Evolutionary conservation across 53 echinoderm and acorn worm species (phyloP).

Genomic region (Luidia sarsii): DNA sequence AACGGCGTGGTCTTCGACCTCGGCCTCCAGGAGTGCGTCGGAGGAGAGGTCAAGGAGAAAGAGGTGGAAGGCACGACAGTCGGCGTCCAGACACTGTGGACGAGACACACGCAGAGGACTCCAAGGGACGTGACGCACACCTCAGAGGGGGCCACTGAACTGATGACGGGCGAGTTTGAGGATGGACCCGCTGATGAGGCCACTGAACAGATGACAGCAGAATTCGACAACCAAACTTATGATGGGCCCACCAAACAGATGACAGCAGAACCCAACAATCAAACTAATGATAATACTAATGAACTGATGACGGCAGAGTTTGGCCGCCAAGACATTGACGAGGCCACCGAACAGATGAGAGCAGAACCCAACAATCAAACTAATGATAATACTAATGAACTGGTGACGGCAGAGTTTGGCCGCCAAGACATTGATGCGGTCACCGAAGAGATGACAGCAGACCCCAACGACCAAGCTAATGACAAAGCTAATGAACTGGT

Average conservation of each 20-base stretch:
- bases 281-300: too few species aligned
- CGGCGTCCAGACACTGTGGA: not conserved
- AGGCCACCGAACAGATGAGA: too few species aligned
- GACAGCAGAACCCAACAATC: too few species aligned
- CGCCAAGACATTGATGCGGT: not conserved
- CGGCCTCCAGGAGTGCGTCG: constrained; percentile 50
- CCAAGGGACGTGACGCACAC: not conserved
- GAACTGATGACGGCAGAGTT: too few species aligned
- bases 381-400: too few species aligned
- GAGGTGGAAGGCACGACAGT: constrained; percentile 6
- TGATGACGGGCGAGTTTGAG: constrained; percentile 1
- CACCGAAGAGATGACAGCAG: too few species aligned
- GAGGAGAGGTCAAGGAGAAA: constrained; percentile 5
- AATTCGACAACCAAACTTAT: not conserved
- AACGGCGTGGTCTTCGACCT: constrained; percentile 50
- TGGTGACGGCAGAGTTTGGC: too few species aligned
- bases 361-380: too few species aligned
- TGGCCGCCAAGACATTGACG: too few species aligned
- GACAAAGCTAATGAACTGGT: too few species aligned
- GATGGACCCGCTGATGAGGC: not conserved
- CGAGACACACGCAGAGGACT: constrained; percentile 31
- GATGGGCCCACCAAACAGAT: not conserved
- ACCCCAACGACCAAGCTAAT: too few species aligned
- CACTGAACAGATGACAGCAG: constrained; percentile 2
- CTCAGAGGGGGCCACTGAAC: not conserved